Conservation (phyloP, 2,888 invertebrate genomes). For the Aphelenchoides bicaudatus region DNA sequence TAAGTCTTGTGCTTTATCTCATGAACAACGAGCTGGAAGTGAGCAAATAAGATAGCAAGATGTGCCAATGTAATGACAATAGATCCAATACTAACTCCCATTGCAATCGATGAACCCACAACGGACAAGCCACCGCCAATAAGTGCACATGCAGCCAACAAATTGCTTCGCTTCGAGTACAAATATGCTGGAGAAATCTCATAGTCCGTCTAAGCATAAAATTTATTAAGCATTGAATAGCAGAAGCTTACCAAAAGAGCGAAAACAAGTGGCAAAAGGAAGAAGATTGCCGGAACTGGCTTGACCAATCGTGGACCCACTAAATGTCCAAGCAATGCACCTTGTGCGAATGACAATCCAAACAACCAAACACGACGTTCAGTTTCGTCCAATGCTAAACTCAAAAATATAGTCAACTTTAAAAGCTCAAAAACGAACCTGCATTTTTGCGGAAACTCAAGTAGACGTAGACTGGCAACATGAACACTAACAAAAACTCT, state of each 20-base stretch:
- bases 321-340: constrained; percentile 38
- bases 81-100: constrained; percentile 32
- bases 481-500: constrained; percentile 30
- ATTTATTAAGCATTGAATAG: constrained; percentile 14
- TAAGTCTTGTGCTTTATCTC: constrained; percentile 35
- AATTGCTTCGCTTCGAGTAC: constrained; percentile 19
- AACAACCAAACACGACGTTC: constrained; percentile 43
- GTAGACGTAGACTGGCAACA: constrained; percentile 38
- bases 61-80: constrained; percentile 34
- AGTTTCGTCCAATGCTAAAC: constrained; percentile 38
- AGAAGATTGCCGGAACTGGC: constrained; percentile 36
- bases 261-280: constrained; percentile 30
- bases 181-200: constrained; percentile 17
- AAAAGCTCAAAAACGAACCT: constrained; percentile 21
- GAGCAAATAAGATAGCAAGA: constrained; percentile 34
- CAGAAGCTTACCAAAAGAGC: constrained; percentile 30
- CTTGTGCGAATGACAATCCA: constrained; percentile 29
- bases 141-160: constrained; percentile 7
- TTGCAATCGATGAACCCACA: constrained; percentile 29
- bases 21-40: constrained; percentile 41
- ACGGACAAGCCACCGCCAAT: constrained; percentile 15
- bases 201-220: constrained; percentile 18
- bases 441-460: constrained; percentile 37
- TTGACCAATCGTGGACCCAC: constrained; percentile 33
- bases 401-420: neutral